Percentiles rank a stretch among this genome's conserved stretches.
Conservation (phyloP, 53 echinoderm and acorn worm genomes). For the Holothuria leucospilota region DNA sequence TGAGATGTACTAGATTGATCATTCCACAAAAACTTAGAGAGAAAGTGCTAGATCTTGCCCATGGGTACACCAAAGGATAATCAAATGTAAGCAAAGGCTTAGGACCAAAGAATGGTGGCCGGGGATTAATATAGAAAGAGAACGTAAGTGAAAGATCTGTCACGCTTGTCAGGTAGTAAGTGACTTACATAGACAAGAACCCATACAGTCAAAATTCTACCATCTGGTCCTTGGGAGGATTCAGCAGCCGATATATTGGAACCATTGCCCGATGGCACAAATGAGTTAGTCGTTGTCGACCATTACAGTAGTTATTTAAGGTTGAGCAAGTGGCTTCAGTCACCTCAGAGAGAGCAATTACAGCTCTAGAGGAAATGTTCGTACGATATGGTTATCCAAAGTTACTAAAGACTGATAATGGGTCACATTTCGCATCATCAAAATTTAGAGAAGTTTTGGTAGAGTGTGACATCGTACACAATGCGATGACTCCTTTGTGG, state of each 20-base stretch:
- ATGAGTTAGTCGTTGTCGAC: conserved; percentile 39
- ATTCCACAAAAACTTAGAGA: conserved; percentile 41
- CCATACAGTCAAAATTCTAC: background rate
- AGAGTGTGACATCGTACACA: conserved; percentile 39
- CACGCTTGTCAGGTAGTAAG: background rate
- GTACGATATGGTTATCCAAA: conserved; percentile 50
- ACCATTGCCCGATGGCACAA: conserved; percentile 46
- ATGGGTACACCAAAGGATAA: conserved; percentile 37
- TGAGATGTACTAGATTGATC: conserved; percentile 55
- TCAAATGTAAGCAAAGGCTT: conserved; percentile 17
- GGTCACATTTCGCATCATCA: conserved; percentile 52
- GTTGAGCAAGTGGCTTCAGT: conserved; percentile 38
- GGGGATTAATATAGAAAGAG: background rate
- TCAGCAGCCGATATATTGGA: conserved; percentile 47
- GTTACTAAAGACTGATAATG: conserved; percentile 57
- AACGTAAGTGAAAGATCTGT: conserved; percentile 4
- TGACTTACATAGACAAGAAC: background rate
- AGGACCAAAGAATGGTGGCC: conserved; percentile 11
- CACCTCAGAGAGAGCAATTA: conserved; percentile 30
- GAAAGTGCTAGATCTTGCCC: background rate
- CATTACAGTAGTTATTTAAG: conserved; percentile 44
- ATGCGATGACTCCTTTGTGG: conserved; percentile 51
- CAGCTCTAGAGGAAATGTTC: conserved; percentile 60
- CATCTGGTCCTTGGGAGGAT: conserved; percentile 40
- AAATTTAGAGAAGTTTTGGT: conserved; percentile 43